Evolutionary conservation across 30 jellyfish, hydroid and myxozoan species (phyloP), one percentile per base, ranked within the genome.

Genomic region (Catostylus mosaicus): DNA sequence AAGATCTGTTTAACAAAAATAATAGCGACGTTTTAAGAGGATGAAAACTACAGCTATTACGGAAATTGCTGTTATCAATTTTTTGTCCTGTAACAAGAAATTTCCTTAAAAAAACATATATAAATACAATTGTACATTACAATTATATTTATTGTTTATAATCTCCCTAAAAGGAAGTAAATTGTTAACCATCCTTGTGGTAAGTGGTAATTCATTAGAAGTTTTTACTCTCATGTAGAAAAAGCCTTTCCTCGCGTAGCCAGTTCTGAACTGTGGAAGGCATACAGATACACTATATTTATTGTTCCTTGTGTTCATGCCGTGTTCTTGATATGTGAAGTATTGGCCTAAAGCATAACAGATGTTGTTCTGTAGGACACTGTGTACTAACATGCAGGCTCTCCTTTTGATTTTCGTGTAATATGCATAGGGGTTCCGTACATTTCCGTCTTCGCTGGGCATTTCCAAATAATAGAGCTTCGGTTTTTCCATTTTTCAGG

Each of bases 341-440:
- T 57, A 77, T 77, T 77, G 88, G 81, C 79, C 59, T 60, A 77
- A 35, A 77, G 88, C 80, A 77, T 77, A 81, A 50, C 37, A 50
- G 85, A 73, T 57, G 26, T 46, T 63, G 89, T 78, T 78, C 77
- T 67, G 91, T 40, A 81, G 84, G 91, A 66, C 84, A 81, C 67
- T 81, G 91, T 81, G 48, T 81, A 81, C 91, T 47, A 81, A 60
- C 77, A 81, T 69, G 73, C 91, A 81, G 80, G 91, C 84, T 81
- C 84, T 67, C 91, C 72, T 81, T 81, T 81, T 81, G 84, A 81
- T 69, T 59, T 64, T 29, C 80, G 80, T 78, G 80, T 78, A 40
- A 78, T 33, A 78, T 78, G 87, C 87, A 76, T 76, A 50, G 35
- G 62, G 89, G 80, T 54, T 61, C 89, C 46, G 89, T 78, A 52